Percentiles rank a stretch among this genome's conserved stretches.
phyloP scores from a whole-genome alignment of 2,113 vertebrate genomes.

The Orthonyx spaldingii region DNA sequence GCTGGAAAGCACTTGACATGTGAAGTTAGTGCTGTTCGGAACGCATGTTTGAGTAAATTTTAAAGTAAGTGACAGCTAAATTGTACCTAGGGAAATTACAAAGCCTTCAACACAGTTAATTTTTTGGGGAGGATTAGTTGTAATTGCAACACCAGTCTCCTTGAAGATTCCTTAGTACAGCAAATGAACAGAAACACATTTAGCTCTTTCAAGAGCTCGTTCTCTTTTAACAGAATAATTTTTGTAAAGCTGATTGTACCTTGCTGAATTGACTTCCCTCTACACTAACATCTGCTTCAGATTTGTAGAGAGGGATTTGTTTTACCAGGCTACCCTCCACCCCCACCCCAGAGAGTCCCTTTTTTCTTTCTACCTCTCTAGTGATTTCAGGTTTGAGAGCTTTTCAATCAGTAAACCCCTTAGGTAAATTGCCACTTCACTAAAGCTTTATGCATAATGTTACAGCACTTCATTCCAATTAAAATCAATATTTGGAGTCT shows the following conservation, averaged over 20 bases:
- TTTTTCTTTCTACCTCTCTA: slow-evolving; percentile 51
- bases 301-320: slow-evolving; percentile 66
- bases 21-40: slow-evolving; percentile 98
- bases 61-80: slow-evolving; percentile 99
- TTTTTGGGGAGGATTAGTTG: slow-evolving; percentile 86
- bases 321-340: slow-evolving; percentile 53
- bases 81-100: slow-evolving; percentile 99
- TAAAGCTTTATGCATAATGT: slow-evolving; percentile 83
- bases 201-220: slow-evolving; percentile 69
- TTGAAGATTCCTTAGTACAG: slow-evolving; percentile 82
- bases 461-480: slow-evolving; percentile 91
- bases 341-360: background rate
- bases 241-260: slow-evolving; percentile 69
- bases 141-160: slow-evolving; percentile 91
- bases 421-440: slow-evolving; percentile 88
- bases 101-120: slow-evolving; percentile 98
- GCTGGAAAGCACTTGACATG: slow-evolving; percentile 99
- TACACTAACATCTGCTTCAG: slow-evolving; percentile 63
- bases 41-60: slow-evolving; percentile 93
- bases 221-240: slow-evolving; percentile 71
- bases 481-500: slow-evolving; percentile 79
- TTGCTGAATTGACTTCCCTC: slow-evolving; percentile 69
- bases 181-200: slow-evolving; percentile 77
- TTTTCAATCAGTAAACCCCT: slow-evolving; percentile 83
- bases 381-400: slow-evolving; percentile 76